These are phyloP conservation scores for Heliconius erato DNA, from an alignment of 2,888 invertebrate species.

Conservation along the genomic window DNA sequence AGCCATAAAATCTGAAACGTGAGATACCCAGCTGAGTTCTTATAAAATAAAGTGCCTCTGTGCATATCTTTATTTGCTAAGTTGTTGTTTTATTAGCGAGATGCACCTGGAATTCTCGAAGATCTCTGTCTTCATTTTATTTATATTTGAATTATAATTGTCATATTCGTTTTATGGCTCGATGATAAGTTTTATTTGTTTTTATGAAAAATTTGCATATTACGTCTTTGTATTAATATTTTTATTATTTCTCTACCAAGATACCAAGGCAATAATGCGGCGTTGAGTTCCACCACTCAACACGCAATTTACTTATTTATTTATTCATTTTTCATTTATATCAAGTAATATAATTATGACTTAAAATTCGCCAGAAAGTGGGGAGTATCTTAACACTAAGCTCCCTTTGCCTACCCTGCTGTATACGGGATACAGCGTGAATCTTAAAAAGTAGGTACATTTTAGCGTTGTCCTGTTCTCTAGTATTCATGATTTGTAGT, in stretches of 20 bases:
- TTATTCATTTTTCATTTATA: no score
- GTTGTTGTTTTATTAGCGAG: constrained; percentile 60
- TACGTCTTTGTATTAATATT: not conserved
- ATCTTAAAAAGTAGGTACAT: no score
- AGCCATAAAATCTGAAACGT: constrained; percentile 72
- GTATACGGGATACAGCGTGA: no score
- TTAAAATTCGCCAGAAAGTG: no score
- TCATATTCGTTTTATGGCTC: not conserved
- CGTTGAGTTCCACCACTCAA: not conserved
- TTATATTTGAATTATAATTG: constrained; percentile 8
- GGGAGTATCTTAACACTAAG: no score
- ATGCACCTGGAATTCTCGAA: constrained; percentile 51
- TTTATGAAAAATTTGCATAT: not conserved
- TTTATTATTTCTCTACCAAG: not conserved
- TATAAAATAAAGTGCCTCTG: constrained; percentile 70
- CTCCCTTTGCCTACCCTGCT: no score
- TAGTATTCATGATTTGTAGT: no score
- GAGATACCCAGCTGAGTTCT: constrained; percentile 75
- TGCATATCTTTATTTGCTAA: constrained; percentile 65
- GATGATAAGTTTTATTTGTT: not conserved
- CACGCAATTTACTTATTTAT: no score
- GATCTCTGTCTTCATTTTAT: not conserved
- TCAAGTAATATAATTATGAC: no score
- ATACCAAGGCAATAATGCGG: no score
- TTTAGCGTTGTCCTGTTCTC: no score